These are phyloP conservation scores for Himalopsyche phryganea DNA, from an alignment of 1,140 invertebrate species.

Conservation along the genomic window DNA sequence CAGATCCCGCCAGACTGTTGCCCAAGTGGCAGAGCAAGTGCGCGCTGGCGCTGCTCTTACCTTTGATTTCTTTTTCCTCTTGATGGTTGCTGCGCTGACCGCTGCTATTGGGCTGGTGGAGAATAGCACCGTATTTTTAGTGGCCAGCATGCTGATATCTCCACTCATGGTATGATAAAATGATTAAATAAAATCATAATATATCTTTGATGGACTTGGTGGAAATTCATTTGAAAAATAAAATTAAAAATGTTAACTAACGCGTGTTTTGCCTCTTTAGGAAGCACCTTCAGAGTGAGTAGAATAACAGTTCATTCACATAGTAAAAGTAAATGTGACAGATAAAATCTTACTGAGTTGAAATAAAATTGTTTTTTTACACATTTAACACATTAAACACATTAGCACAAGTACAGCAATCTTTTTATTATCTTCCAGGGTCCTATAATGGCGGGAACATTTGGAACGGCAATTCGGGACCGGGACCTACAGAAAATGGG, in stretches of 20 bases:
- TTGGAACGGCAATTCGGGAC: conserved; percentile 68
- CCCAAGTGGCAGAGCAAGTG: conserved; percentile 66
- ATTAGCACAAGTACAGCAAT: too few relatives aligned
- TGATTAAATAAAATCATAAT: not conserved
- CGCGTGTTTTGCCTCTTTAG: too few relatives aligned
- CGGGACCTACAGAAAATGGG: conserved; percentile 58
- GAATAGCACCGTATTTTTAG: conserved; percentile 68
- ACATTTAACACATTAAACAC: too few relatives aligned
- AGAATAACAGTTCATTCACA: too few relatives aligned
- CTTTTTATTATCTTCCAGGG: conserved; percentile 55
- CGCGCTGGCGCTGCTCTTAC: conserved; percentile 63
- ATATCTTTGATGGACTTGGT: not conserved
- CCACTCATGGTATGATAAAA: conserved; percentile 63
- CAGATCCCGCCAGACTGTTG: conserved; percentile 63
- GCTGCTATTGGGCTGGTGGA: conserved; percentile 72
- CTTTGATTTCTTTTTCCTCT: conserved; percentile 69
- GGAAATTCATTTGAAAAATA: too few relatives aligned
- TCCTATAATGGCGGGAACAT: conserved; percentile 70
- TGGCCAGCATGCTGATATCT: conserved; percentile 76
- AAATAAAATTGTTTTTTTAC: too few relatives aligned
- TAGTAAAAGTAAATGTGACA: too few relatives aligned
- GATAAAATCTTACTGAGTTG: too few relatives aligned
- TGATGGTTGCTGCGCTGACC: conserved; percentile 64
- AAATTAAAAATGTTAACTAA: too few relatives aligned
- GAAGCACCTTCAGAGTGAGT: too few relatives aligned